Percentiles rank a stretch among this genome's conserved stretches.
Conservation (phyloP, 1,140 invertebrate genomes). For the Polypedilum vanderplanki region DNA sequence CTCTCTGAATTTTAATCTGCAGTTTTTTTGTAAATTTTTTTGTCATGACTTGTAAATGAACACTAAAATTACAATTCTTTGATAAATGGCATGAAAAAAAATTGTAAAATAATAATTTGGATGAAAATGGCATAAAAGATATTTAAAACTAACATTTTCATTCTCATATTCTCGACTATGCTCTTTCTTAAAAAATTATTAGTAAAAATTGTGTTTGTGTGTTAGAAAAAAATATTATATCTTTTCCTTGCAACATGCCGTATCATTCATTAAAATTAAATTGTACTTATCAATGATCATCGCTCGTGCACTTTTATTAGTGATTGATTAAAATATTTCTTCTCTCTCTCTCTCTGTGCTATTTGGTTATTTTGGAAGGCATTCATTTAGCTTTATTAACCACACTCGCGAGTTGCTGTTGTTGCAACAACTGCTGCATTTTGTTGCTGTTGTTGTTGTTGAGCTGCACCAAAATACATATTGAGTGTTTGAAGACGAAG, state of each 20-base stretch:
- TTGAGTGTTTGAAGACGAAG: slow-evolving; percentile 59
- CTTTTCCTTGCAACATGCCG: background rate
- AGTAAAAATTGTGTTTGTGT: background rate
- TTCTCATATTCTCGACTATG: too few relatives aligned
- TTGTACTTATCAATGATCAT: slow-evolving; percentile 32
- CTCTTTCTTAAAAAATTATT: background rate
- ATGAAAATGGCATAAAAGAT: too few relatives aligned
- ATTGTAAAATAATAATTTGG: too few relatives aligned
- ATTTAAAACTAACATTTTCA: too few relatives aligned
- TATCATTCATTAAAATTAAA: slow-evolving; percentile 33
- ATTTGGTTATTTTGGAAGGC: background rate
- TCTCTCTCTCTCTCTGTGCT: background rate
- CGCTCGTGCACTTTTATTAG: slow-evolving; percentile 14
- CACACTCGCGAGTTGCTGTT: slow-evolving; percentile 62
- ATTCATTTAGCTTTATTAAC: slow-evolving; percentile 47
- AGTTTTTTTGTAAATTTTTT: too few relatives aligned
- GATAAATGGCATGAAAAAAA: too few relatives aligned
- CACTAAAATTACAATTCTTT: too few relatives aligned
- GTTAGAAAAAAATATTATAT: background rate
- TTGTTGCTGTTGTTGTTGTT: slow-evolving; percentile 39
- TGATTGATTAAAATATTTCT: too few relatives aligned
- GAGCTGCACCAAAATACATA: slow-evolving; percentile 60
- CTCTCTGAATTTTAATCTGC: too few relatives aligned
- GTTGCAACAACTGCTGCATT: background rate
- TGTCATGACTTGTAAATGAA: too few relatives aligned